phyloP scores from a whole-genome alignment of 2,113 vertebrate genomes.

The Perccottus glenii region DNA sequence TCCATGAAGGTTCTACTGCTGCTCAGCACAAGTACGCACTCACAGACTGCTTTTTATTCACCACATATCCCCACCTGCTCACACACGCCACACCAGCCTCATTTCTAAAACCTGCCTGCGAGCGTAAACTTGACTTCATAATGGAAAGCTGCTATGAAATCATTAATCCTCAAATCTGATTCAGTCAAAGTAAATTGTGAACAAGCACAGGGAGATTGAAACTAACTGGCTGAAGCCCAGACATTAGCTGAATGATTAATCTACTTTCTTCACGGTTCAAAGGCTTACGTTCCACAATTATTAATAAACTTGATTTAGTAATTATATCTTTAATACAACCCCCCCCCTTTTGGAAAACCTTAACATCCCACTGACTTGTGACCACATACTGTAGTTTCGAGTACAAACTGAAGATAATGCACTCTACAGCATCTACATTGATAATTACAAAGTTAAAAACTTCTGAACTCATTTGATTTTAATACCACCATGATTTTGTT shows the following conservation, averaged over 20 bases:
- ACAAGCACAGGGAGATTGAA: not conserved
- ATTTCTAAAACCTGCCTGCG: conserved; percentile 1
- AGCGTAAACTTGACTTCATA: not conserved
- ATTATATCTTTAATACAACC: not conserved
- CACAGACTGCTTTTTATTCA: conserved; percentile 9
- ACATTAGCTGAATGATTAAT: not conserved
- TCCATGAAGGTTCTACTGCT: conserved; percentile 98
- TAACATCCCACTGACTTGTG: not conserved
- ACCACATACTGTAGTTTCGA: not conserved
- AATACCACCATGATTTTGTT: too few species aligned
- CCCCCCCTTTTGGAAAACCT: not conserved
- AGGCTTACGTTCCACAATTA: not conserved
- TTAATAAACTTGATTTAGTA: not conserved
- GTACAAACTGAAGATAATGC: too few species aligned
- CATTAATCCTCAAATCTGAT: not conserved
- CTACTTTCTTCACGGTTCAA: not conserved
- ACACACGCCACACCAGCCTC: not conserved
- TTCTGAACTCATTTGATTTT: too few species aligned
- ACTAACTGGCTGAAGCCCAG: not conserved
- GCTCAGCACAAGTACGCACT: conserved; percentile 89
- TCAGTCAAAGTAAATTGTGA: not conserved
- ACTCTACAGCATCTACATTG: too few species aligned
- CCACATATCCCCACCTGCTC: not conserved
- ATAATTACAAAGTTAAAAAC: too few species aligned
- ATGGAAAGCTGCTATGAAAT: conserved; percentile 11